These are phyloP conservation scores for Listronotus oregonensis DNA, from an alignment of 1,140 invertebrate species.

Conservation along the genomic window DNA sequence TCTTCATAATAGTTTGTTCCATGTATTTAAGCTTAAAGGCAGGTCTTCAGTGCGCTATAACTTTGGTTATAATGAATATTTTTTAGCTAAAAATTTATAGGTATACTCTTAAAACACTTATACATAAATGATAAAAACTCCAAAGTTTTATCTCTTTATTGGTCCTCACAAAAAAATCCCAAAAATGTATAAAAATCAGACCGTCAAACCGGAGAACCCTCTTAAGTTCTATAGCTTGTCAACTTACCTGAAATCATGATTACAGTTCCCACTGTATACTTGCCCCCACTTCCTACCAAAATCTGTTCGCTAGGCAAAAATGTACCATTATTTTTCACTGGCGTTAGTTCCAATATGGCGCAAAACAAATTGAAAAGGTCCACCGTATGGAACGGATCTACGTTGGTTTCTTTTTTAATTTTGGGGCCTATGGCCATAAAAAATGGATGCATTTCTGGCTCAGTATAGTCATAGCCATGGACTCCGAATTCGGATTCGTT, in stretches of 20 bases:
- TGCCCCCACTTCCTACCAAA: slow-evolving; percentile 26
- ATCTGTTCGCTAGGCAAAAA: slow-evolving; percentile 41
- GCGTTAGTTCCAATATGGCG: slow-evolving; percentile 61
- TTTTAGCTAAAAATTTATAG: too few relatives aligned
- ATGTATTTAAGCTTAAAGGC: too few relatives aligned
- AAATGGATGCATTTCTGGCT: slow-evolving; percentile 67
- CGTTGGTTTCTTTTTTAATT: slow-evolving; percentile 60
- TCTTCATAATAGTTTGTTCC: too few relatives aligned
- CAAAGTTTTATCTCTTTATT: too few relatives aligned
- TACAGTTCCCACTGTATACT: slow-evolving; percentile 37
- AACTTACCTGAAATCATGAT: slow-evolving; percentile 46
- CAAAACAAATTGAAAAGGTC: slow-evolving; percentile 73
- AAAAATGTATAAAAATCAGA: too few relatives aligned
- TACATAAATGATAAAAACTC: too few relatives aligned
- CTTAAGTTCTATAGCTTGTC: too few relatives aligned
- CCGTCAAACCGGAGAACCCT: too few relatives aligned
- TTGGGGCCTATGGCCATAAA: slow-evolving; percentile 72
- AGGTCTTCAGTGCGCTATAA: too few relatives aligned
- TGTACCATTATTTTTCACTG: slow-evolving; percentile 48
- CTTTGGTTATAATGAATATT: too few relatives aligned
- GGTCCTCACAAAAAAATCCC: too few relatives aligned
- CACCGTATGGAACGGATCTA: slow-evolving; percentile 65
- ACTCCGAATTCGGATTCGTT: slow-evolving; percentile 62
- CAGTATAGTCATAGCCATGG: slow-evolving; percentile 71
- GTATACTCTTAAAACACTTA: too few relatives aligned